A percentile compares a stretch with the other conserved stretches of the same genome.
These are phyloP conservation scores for Eledone cirrhosa DNA, from an alignment of 2,888 invertebrate genomes.

Conservation along the genomic window DNA sequence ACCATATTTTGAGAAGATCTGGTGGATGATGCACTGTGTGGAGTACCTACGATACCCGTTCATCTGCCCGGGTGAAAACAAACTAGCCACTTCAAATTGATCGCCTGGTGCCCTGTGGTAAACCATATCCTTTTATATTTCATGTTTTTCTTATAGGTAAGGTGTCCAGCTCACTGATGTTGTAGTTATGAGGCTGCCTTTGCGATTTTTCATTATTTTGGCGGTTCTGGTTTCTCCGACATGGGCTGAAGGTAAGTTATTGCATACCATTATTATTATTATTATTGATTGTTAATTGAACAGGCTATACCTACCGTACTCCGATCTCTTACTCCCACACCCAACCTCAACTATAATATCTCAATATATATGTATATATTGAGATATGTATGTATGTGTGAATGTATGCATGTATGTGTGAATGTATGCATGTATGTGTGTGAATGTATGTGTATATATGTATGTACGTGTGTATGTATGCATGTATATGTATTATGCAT, in stretches of 20 bases:
- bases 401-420: no score
- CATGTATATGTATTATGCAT: no score
- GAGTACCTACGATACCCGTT: constrained; percentile 26
- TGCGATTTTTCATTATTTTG: constrained; percentile 25
- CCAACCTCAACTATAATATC: no score
- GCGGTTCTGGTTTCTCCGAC: constrained; percentile 24
- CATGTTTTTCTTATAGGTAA: constrained; percentile 27
- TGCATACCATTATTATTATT: no score
- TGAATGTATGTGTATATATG: no score
- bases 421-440: no score
- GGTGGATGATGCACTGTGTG: constrained; percentile 25
- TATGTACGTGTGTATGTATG: no score
- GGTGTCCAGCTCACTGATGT: constrained; percentile 25
- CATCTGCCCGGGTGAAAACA: constrained; percentile 26
- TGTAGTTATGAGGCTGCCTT: constrained; percentile 25
- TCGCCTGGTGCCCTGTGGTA: constrained; percentile 24
- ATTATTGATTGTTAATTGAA: no score
- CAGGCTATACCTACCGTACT: no score
- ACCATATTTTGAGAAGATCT: constrained; percentile 17
- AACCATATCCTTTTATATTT: constrained; percentile 27
- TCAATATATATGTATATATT: no score
- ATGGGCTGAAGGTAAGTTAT: constrained; percentile 26
- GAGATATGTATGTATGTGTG: no score
- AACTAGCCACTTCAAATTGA: constrained; percentile 17
- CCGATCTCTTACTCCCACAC: no score